A percentile compares a stretch with the other conserved stretches of the same genome.
Evolutionary conservation across 92 coral and sea anemone genomes (phyloP).

Genomic region (Galaxea fascicularis): DNA sequence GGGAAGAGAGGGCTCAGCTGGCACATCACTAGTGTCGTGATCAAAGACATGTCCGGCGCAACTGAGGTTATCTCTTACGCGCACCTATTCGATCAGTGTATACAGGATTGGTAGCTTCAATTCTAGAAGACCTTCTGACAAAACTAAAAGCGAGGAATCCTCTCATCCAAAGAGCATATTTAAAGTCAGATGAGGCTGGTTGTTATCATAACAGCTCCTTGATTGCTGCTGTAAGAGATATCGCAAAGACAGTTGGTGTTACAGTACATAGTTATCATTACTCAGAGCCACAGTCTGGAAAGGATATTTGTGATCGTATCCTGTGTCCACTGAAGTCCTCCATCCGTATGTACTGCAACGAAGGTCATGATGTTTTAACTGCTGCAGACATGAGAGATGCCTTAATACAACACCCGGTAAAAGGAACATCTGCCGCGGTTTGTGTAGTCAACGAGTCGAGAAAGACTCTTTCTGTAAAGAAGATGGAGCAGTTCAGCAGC

Average conservation of each 20-base stretch:
- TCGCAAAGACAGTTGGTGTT: constrained; percentile 66
- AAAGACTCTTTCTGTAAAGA: constrained; percentile 55
- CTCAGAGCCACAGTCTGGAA: constrained; percentile 85
- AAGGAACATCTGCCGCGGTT: constrained; percentile 83
- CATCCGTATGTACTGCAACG: constrained; percentile 76
- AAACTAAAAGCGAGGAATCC: constrained; percentile 66
- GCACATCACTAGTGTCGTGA: constrained; percentile 78
- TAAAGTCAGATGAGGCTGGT: constrained; percentile 84
- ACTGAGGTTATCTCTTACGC: constrained; percentile 73
- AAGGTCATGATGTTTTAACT: constrained; percentile 82
- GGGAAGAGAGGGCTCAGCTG: constrained; percentile 79
- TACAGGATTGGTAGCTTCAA: constrained; percentile 85
- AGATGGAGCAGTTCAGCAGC: constrained; percentile 58
- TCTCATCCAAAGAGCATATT: constrained; percentile 53
- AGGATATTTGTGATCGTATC: constrained; percentile 78
- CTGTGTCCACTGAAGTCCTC: no score
- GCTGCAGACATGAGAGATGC: constrained; percentile 83
- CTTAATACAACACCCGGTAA: constrained; percentile 73
- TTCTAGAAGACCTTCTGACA: constrained; percentile 73
- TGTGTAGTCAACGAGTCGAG: constrained; percentile 62
- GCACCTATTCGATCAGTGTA: constrained; percentile 82
- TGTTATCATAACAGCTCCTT: constrained; percentile 78
- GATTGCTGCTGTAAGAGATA: constrained; percentile 71
- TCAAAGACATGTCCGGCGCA: constrained; percentile 47
- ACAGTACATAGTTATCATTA: constrained; percentile 69